Percentiles rank a stretch among this genome's conserved stretches.
Conservation (phyloP, 1,140 invertebrate species). For the Gryon sp. region DNA sequence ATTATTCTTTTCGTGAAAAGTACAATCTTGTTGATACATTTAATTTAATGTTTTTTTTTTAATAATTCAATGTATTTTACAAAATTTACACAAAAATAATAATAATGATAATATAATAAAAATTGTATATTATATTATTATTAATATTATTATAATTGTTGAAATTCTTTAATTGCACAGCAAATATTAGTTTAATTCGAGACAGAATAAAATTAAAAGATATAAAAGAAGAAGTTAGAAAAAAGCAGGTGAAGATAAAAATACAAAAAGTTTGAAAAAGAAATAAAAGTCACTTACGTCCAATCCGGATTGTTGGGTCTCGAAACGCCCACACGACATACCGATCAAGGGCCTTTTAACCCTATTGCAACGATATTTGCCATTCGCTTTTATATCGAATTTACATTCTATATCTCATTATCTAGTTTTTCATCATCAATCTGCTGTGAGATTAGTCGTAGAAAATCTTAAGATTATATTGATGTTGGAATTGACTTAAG, state of each 20-base stretch:
- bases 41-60: too few relatives aligned
- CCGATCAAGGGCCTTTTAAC: conserved; percentile 72
- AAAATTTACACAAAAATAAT: too few relatives aligned
- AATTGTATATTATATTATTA: too few relatives aligned
- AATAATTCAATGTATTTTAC: not conserved
- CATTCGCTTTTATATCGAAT: conserved; percentile 24
- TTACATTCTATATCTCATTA: conserved; percentile 34
- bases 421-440: conserved; percentile 48
- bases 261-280: conserved; percentile 16
- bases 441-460: conserved; percentile 13
- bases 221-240: conserved; percentile 2
- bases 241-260: conserved; percentile 10
- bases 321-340: conserved; percentile 74
- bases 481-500: too few relatives aligned
- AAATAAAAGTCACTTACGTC: conserved; percentile 68
- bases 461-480: too few relatives aligned
- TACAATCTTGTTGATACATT: too few relatives aligned
- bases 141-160: conserved; percentile 11
- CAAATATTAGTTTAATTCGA: too few relatives aligned
- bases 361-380: conserved; percentile 50
- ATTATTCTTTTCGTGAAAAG: too few relatives aligned
- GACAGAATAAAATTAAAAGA: conserved; percentile 1
- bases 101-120: too few relatives aligned
- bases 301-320: conserved; percentile 66
- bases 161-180: too few relatives aligned